These are phyloP conservation scores for Lindbergichthys nudifrons DNA, from an alignment of 2,797 vertebrate species.

Conservation along the genomic window DNA sequence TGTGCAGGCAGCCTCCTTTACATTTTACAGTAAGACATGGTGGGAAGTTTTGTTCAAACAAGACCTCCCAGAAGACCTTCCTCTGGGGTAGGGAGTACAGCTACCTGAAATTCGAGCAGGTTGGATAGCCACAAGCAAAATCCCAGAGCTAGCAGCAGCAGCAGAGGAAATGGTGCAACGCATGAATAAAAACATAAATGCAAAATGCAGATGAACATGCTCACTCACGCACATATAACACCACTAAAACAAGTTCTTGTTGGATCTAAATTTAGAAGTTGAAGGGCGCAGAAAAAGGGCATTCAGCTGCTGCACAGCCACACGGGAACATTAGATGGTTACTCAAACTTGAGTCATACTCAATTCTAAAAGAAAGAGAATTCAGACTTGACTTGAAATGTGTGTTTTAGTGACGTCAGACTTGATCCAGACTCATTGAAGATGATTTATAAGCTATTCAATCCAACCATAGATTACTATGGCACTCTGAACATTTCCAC, in stretches of 20 bases:
- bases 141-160: conserved; percentile 40
- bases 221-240: conserved; percentile 1
- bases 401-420: conserved; percentile 12
- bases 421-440: neutral
- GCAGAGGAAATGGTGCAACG: conserved; percentile 19
- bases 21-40: conserved; percentile 57
- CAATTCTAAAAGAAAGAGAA: conserved; percentile 4
- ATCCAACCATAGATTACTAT: conserved; percentile 1
- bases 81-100: conserved; percentile 46
- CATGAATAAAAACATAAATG: conserved; percentile 65
- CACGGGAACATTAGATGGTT: neutral
- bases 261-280: conserved; percentile 28
- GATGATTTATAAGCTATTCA: neutral
- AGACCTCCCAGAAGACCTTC: conserved; percentile 52
- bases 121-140: conserved; percentile 46
- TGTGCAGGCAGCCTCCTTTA: conserved; percentile 47
- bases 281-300: conserved; percentile 1
- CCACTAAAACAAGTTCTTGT: neutral
- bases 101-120: conserved; percentile 61
- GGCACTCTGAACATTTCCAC: neutral
- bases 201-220: conserved; percentile 18
- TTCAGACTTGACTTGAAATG: neutral
- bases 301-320: conserved; percentile 10
- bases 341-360: conserved; percentile 25
- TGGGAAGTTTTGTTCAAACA: conserved; percentile 69